A percentile compares a stretch with the other conserved stretches of the same genome.
Conservation (phyloP, 2,113 vertebrate genomes). For the Gorsachius goisagi region DNA sequence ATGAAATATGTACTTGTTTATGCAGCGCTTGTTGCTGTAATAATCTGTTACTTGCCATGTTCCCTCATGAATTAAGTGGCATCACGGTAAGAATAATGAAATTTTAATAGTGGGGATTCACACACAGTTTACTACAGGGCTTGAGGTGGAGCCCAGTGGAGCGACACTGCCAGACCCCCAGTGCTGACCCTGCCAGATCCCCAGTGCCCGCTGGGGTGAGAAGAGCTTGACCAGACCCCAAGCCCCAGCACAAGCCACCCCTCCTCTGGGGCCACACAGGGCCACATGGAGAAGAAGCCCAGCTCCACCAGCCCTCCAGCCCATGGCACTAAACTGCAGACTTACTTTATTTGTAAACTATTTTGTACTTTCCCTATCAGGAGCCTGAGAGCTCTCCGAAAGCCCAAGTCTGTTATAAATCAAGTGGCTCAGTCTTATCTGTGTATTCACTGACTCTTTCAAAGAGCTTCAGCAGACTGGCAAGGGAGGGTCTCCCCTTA, state of each 20-base stretch:
- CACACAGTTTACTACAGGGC: neutral
- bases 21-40: accelerated
- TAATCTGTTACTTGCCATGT: neutral
- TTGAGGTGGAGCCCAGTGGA: neutral
- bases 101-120: neutral
- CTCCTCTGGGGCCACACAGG: neutral
- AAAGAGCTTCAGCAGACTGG: neutral
- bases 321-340: neutral
- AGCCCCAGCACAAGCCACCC: neutral
- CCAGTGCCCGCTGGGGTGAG: neutral
- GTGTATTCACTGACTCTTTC: no score
- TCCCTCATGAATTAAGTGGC: neutral
- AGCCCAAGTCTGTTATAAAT: neutral
- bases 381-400: neutral
- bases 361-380: neutral
- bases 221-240: neutral
- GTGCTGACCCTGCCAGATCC: neutral
- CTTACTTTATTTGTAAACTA: neutral
- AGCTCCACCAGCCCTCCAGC: neutral
- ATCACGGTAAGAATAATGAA: neutral
- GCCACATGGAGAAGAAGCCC: neutral
- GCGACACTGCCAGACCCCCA: neutral
- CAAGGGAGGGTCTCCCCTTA: neutral
- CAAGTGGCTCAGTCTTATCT: neutral
- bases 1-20: neutral